Evolutionary conservation across 2,113 vertebrate genomes (phyloP), one percentile per base, ranked within the genome.

Genomic region (Chelonoidis abingdonii): DNA sequence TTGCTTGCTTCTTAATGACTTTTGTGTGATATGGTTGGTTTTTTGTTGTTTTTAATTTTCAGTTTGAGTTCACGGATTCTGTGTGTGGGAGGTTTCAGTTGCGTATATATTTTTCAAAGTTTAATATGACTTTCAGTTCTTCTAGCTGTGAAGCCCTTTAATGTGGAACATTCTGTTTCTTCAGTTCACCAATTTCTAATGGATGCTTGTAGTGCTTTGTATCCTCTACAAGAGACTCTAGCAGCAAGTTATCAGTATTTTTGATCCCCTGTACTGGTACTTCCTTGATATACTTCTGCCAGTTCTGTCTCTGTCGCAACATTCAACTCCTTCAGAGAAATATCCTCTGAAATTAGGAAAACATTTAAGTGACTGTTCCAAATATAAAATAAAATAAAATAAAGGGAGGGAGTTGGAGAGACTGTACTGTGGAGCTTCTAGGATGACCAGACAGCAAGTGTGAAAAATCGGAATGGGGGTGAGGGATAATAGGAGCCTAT

Each of bases 191-290:
- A 50, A 6, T 59, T 86, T 83, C 57, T n/a, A 82, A 50, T 3
- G 16, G 75, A 14, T 10, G 21, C 25, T 91, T n/a, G 0, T 5
- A 69, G 47, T 49, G 38, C 41, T 31, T 79, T 59, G 16, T 27
- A 44, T 49, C 56, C 2, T 0, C 49, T 52, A 17, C 7, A 25
- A 57, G 56, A 86, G 47, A 84, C 87, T n/a, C 35, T 52, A 13
- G 76, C 54, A 89, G 11, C 19, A 38, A 86, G 6, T 89, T 84
- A 54, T 22, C 76, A 79, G 38, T 83, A 75, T 54, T 83, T n/a
- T 41, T 83, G 16, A 85, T 81, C 92, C 56, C 93, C 78, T 95
- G 83, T 97, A 44, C 93, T 84, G 81, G 80, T 5, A 89, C 56
- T 89, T 50, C 81, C 72, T 86, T 69, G 89, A 86, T 22, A 5